Base-by-base conservation (phyloP, 2,113 vertebrate genomes). In the Collichthys lucidus region DNA sequence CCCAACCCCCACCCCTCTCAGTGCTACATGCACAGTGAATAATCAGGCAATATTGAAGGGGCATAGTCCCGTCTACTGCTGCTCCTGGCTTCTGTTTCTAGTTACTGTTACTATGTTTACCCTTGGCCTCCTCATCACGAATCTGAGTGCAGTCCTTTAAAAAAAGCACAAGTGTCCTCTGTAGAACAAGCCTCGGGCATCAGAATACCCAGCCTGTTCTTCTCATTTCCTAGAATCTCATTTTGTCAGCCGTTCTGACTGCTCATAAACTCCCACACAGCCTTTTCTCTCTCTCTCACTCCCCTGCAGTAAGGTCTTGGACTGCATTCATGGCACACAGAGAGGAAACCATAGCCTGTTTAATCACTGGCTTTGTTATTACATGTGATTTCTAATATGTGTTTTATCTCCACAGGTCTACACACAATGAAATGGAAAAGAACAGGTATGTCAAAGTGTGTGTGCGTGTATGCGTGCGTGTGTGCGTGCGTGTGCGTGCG, bases 371-470 rank as follows among this genome's bases (percentile, higher is more conserved):
- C 24, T 68, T 8, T 64, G 24, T 81, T 75, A 62, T 83, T 70
- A 59, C 79, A 63, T 72, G 63, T 78, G n/a, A 20, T 77, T 64
- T 77, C 83, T 90, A 53, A 88, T 62, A 59, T 79, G 53, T 83
- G 55, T 73, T 93, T 77, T 93, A n/a, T 93, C 47, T 91, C 85
- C 93, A 57, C 95, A 99, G 98, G 95, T 98, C 97, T 31, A 97
- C 97, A 8, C 98, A 99, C 93, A 99, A 98, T 49, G 98, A 99
- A 94, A 98, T 99, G 98, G 98, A 99, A 84, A 99, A 99, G 90
- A 98, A 99, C 95, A 96, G 98, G 98, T 99, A 92, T 90, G 94
- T 89, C 15, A 55, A 73, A 44, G 55, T 66, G 35, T 64, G n/a
- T 11, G 60, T 44, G 22, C 56, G 22, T 35, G 9, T 14, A 29